Evolutionary conservation across 2,113 vertebrate species (phyloP).

Genomic region (Oncorhynchus tshawytscha): DNA sequence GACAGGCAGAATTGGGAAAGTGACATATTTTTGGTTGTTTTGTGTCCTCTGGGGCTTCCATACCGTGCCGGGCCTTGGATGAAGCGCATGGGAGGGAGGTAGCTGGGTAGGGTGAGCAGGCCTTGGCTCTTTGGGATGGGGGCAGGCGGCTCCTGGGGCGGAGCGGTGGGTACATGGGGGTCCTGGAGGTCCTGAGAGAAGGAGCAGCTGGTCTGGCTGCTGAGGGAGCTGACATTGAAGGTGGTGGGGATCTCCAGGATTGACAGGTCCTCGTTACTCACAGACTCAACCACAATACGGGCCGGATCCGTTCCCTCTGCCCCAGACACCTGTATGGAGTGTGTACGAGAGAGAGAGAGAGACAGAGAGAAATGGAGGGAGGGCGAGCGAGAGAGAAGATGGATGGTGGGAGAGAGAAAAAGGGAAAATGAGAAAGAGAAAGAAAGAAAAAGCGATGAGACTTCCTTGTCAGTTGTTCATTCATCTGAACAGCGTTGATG

Average conservation of each 20-base stretch:
- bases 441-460: no score
- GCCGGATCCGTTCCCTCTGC: no score
- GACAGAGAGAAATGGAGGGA: no score
- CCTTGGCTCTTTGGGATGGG: conserved; percentile 6
- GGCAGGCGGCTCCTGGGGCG: conserved; percentile 5
- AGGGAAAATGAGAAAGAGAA: neutral
- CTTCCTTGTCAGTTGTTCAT: conserved; percentile 4
- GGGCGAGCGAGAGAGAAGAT: no score
- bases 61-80: conserved; percentile 50
- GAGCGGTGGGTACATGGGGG: conserved; percentile 28
- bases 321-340: neutral
- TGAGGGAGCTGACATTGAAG: conserved; percentile 10
- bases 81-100: neutral
- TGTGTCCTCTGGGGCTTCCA: neutral
- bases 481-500: neutral
- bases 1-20: no score
- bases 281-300: conserved; percentile 26
- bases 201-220: conserved; percentile 18
- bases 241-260: conserved; percentile 30
- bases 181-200: conserved; percentile 8
- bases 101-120: conserved; percentile 7
- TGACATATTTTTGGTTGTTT: no score
- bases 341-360: neutral
- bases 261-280: conserved; percentile 38
- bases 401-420: neutral